These are phyloP conservation scores for Piezodorus guildinii DNA, from an alignment of 1,140 invertebrate species.

Conservation along the genomic window DNA sequence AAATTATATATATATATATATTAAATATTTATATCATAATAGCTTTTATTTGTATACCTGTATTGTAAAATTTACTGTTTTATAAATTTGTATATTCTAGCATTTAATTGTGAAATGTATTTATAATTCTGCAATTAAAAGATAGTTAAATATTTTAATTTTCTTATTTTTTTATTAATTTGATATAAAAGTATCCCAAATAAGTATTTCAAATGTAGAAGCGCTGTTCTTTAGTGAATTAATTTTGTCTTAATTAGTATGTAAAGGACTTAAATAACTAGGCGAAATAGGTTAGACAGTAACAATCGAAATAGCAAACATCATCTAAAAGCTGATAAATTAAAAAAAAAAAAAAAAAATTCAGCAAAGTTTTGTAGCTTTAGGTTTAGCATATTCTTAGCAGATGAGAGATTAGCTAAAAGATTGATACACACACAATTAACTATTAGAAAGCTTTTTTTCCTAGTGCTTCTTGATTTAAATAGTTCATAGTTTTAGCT, in stretches of 20 bases:
- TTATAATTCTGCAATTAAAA: conserved; percentile 4
- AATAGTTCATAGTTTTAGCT: background rate
- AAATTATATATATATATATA: conserved; percentile 11
- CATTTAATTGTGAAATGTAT: conserved; percentile 4
- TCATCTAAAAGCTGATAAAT: background rate
- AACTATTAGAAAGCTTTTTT: conserved; percentile 7
- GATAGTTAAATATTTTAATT: background rate
- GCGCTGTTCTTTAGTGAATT: conserved; percentile 4
- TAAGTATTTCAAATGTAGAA: conserved; percentile 4
- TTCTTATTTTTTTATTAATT: conserved; percentile 14
- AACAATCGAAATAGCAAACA: background rate
- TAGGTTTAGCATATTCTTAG: background rate
- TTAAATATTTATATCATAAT: conserved; percentile 3
- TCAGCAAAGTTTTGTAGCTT: background rate
- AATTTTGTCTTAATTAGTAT: background rate
- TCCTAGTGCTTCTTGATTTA: conserved; percentile 1
- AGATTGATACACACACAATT: conserved; percentile 5
- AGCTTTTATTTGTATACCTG: conserved; percentile 15
- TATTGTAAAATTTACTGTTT: conserved; percentile 17
- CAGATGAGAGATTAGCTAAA: background rate
- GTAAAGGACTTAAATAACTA: background rate
- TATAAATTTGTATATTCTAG: conserved; percentile 10
- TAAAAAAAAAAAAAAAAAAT: conserved; percentile 4
- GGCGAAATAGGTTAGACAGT: background rate
- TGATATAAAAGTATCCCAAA: background rate